phyloP scores from a whole-genome alignment of 92 coral and sea anemone species.

The Umimayanthus kanabou region DNA sequence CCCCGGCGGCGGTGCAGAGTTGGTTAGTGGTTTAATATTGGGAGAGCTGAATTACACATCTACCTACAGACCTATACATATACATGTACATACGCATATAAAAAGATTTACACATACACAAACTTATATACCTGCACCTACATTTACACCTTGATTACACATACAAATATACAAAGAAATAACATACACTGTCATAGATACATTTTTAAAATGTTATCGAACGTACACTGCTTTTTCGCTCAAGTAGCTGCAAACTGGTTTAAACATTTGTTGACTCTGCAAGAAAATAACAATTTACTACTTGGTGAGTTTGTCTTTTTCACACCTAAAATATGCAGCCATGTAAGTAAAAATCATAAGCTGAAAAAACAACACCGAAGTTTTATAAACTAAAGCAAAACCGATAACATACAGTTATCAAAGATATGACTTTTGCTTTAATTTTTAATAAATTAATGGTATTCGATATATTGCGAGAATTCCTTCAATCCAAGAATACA shows the following conservation, averaged over 20 bases:
- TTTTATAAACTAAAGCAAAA: not conserved
- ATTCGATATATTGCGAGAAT: not conserved
- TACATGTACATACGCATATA: not conserved
- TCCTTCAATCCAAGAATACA: not conserved
- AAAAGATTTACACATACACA: not conserved
- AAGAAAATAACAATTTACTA: not conserved
- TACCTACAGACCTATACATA: not conserved
- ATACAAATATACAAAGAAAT: not conserved
- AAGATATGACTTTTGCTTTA: no score
- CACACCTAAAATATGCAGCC: not conserved
- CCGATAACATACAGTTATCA: not conserved
- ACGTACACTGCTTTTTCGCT: slow-evolving; percentile 34
- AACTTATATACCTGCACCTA: not conserved
- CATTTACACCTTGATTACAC: not conserved
- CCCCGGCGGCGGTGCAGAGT: not conserved
- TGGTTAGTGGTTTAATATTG: no score
- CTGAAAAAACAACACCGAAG: not conserved
- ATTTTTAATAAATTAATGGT: no score
- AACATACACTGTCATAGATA: not conserved
- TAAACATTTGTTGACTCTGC: slow-evolving; percentile 8
- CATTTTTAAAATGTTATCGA: not conserved
- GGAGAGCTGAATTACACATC: not conserved
- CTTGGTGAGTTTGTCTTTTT: not conserved
- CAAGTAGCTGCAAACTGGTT: slow-evolving; percentile 35
- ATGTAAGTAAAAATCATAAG: not conserved